Conservation (phyloP, 2,888 invertebrate genomes). For the Cecidostiba fungosa region DNA sequence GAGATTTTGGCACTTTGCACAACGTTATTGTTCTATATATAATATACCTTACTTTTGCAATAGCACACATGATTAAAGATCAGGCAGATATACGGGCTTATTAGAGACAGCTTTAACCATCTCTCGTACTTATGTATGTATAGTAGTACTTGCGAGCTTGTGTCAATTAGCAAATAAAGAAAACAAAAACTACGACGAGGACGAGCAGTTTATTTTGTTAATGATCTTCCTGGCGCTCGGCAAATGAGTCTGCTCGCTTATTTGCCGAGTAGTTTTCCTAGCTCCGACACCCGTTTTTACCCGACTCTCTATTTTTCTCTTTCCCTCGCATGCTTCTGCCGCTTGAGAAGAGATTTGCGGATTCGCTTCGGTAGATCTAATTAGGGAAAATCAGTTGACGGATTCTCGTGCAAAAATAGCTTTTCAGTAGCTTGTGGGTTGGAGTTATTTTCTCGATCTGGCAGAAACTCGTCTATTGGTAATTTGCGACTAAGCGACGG, state of each 20-base stretch:
- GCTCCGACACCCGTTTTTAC: neutral
- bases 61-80: neutral
- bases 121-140: neutral
- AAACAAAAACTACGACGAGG: slow-evolving; percentile 40
- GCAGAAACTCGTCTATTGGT: too few relatives aligned
- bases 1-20: neutral
- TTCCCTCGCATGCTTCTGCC: neutral
- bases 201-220: slow-evolving; percentile 61
- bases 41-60: too few relatives aligned
- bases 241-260: slow-evolving; percentile 56
- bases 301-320: neutral
- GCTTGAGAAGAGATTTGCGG: slow-evolving; percentile 39
- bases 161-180: slow-evolving; percentile 51
- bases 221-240: slow-evolving; percentile 59
- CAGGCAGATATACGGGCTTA: neutral
- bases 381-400: neutral
- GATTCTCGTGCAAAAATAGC: neutral
- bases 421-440: neutral
- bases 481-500: too few relatives aligned
- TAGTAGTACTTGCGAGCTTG: neutral
- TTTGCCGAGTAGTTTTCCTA: neutral
- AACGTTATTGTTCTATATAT: too few relatives aligned
- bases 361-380: slow-evolving; percentile 19
- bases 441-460: too few relatives aligned
- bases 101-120: neutral